A percentile compares a stretch with the other conserved stretches of the same genome.
These are phyloP conservation scores for Toxostoma redivivum DNA, from an alignment of 2,113 vertebrate genomes.

Conservation along the genomic window DNA sequence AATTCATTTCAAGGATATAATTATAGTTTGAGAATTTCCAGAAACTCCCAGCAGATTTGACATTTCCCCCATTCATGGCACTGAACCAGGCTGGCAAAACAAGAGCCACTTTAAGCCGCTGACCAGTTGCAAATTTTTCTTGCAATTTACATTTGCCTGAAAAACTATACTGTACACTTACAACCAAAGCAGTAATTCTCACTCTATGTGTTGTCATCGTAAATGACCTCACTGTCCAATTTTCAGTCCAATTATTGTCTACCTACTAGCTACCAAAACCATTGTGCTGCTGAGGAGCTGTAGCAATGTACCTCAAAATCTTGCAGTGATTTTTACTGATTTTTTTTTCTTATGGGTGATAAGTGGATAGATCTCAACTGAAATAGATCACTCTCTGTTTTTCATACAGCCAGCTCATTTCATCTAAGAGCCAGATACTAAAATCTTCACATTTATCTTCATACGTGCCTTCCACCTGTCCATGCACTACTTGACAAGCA, in stretches of 20 bases:
- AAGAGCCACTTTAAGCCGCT: not conserved
- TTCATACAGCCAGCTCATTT: not conserved
- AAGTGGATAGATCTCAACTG: not conserved
- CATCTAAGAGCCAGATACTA: not conserved
- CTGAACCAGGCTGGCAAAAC: not conserved
- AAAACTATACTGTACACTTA: not conserved
- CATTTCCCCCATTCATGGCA: not conserved
- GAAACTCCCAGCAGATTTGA: not conserved
- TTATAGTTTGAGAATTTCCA: not conserved
- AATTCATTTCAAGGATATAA: slow-evolving; percentile 16
- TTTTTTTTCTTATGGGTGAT: not conserved
- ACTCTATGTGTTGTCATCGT: not conserved
- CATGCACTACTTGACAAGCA: not conserved
- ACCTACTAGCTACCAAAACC: not conserved
- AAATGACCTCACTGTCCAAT: not conserved
- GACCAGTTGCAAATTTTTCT: not conserved
- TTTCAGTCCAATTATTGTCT: slow-evolving; percentile 34
- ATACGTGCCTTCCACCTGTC: not conserved
- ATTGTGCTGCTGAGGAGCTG: not conserved
- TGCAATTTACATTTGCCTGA: not conserved
- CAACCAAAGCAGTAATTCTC: slow-evolving; percentile 8
- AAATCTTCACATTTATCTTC: not conserved
- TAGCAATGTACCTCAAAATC: not conserved
- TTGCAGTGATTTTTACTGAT: not conserved
- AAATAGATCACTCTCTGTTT: not conserved